These are phyloP conservation scores for Brachionus rubens DNA, from an alignment of 1,140 invertebrate genomes.

Conservation along the genomic window DNA sequence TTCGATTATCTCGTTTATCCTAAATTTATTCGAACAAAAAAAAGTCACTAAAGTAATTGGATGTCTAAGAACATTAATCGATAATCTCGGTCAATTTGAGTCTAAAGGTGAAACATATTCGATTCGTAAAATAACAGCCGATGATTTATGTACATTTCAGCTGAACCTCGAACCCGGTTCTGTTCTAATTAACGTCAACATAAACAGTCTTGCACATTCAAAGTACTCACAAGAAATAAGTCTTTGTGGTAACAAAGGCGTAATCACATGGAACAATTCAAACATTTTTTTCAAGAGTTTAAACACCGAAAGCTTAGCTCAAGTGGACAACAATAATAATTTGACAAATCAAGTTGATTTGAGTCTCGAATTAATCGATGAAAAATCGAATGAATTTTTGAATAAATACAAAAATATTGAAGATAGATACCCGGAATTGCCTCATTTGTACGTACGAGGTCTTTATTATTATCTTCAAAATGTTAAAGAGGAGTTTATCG, in stretches of 20 bases:
- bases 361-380: not conserved
- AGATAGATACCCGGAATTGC: slow-evolving; percentile 12
- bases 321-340: slow-evolving; percentile 10
- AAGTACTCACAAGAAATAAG: slow-evolving; percentile 26
- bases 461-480: slow-evolving; percentile 18
- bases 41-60: slow-evolving; percentile 39
- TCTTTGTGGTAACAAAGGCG: not conserved
- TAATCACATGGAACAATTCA: slow-evolving; percentile 11
- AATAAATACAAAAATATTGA: slow-evolving; percentile 4
- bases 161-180: slow-evolving; percentile 30
- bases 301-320: not conserved
- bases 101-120: not conserved
- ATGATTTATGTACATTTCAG: slow-evolving; percentile 41
- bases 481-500: slow-evolving; percentile 15
- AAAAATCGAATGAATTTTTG: slow-evolving; percentile 1
- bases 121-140: slow-evolving; percentile 25
- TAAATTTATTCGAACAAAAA: not conserved
- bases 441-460: slow-evolving; percentile 8
- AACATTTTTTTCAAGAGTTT: not conserved
- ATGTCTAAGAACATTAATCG: not conserved
- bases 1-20: not conserved
- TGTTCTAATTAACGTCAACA: slow-evolving; percentile 7
- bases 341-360: not conserved
- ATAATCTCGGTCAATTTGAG: not conserved
- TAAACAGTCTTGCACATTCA: slow-evolving; percentile 23